These are phyloP conservation scores for Mesorhabditis belari DNA, from an alignment of 2,888 invertebrate genomes.

Conservation along the genomic window DNA sequence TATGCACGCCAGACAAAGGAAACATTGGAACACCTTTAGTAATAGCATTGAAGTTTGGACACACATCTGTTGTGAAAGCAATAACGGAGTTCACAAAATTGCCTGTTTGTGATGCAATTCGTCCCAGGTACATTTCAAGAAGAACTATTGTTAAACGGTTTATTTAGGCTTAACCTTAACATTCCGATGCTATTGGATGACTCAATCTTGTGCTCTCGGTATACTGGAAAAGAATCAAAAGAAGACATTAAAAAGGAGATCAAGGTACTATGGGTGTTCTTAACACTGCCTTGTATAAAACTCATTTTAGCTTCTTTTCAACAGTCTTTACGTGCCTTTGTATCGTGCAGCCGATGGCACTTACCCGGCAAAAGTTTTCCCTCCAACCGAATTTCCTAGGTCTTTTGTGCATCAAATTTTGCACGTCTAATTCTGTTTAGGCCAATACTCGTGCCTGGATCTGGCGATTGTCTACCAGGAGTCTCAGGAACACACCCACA, in stretches of 20 bases:
- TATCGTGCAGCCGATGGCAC: neutral
- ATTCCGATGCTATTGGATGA: neutral
- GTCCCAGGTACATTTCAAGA: neutral
- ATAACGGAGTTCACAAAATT: neutral
- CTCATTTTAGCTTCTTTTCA: neutral
- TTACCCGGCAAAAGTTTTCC: neutral
- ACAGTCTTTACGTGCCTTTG: neutral
- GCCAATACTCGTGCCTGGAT: neutral
- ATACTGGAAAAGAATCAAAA: neutral
- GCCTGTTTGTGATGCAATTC: neutral
- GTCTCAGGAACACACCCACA: neutral
- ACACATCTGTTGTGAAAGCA: neutral
- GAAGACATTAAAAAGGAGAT: neutral
- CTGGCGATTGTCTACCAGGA: neutral
- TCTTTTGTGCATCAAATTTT: too few species aligned
- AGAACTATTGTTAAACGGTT: neutral
- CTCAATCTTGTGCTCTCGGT: neutral
- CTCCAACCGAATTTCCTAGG: neutral
- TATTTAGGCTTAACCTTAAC: neutral
- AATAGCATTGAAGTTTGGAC: constrained; percentile 3
- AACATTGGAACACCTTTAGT: constrained; percentile 1
- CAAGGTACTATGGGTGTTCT: neutral
- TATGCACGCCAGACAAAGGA: constrained; percentile 5
- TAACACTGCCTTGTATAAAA: neutral
- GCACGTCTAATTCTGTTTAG: too few species aligned